Base-by-base conservation (phyloP, 2,797 vertebrate genomes). In the Kryptopterus vitreolus region DNA sequence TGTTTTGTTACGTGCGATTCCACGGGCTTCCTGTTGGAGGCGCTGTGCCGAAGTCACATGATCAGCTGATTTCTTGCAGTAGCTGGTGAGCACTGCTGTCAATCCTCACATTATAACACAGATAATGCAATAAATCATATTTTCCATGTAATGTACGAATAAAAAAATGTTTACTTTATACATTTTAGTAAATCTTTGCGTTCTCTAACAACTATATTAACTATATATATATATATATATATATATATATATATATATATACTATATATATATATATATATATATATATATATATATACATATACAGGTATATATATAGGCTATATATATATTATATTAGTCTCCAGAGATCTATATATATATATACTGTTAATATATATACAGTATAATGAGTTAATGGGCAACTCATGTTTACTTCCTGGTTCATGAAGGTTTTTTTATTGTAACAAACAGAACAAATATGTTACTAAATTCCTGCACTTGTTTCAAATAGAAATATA, bases 381-480 rank as follows among this genome's bases (percentile, higher is more conserved):
- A n/a, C n/a, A n/a, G n/a, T 72, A 35, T 58, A 43, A 55, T 3
- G 2, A 31, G 57, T 70, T 68, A 53, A 78, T 75, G 52, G 10
- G 3, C 58, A 53, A 50, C 24, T 81, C 52, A 29, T 78, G 81
- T 77, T 77, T 52, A 85, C n/a, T 2, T 78, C 26, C 20, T 81
- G 77, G 48, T 52, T 15, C 10, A 74, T 52, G 38, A 66, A 16
- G 18, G 13, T 43, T 4, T 74, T 4, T 74, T 33, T 43, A 43
- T 43, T 43, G 38, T 43, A 43, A 59, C 35, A 74, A 43, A 26
- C 43, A n/a, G 22, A 74, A 46, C n/a, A 20, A 26, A 35, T 13
- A 15, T 43, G 9, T 18, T 71, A 26, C 18, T 48, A 29, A 58
- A 74, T 73, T 74, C 35, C 2, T 58, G 31, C 20, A 22, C 73